Evolutionary conservation across 2,113 vertebrate species (phyloP).

Genomic region (Hucho hucho): DNA sequence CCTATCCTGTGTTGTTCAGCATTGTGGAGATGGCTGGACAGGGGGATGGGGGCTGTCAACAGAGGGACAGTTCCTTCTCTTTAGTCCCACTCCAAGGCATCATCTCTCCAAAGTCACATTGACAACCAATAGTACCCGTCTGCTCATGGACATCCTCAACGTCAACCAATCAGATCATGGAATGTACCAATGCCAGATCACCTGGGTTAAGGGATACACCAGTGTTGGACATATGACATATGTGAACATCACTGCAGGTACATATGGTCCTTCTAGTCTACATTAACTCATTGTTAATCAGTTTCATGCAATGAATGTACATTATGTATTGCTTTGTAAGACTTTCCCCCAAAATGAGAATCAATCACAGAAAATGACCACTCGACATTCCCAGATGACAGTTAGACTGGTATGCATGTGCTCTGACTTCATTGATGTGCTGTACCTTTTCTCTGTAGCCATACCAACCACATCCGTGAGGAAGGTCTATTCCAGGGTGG

Average conservation of each 20-base stretch:
- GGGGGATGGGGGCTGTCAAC: slow-evolving; percentile 48
- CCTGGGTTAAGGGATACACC: neutral
- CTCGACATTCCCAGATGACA: no score
- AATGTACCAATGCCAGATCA: slow-evolving; percentile 45
- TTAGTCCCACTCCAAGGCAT: slow-evolving; percentile 12
- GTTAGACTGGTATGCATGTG: no score
- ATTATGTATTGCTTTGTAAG: no score
- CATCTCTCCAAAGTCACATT: neutral
- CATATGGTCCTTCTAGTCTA: neutral
- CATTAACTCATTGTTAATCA: neutral
- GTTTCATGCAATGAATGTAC: neutral
- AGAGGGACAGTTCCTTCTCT: neutral
- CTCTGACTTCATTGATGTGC: neutral
- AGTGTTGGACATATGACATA: slow-evolving; percentile 49
- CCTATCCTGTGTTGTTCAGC: slow-evolving; percentile 57
- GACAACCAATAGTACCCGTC: slow-evolving; percentile 20
- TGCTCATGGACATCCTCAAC: slow-evolving; percentile 37
- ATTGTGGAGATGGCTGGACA: slow-evolving; percentile 59
- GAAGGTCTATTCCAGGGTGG: slow-evolving; percentile 38
- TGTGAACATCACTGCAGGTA: slow-evolving; percentile 66
- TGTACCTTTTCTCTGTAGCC: neutral
- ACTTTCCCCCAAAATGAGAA: no score
- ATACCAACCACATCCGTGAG: slow-evolving; percentile 36
- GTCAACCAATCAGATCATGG: slow-evolving; percentile 53
- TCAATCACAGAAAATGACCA: no score